Base-by-base conservation (phyloP, 53 echinoderm and acorn worm genomes). In the Arbacia lixula region DNA sequence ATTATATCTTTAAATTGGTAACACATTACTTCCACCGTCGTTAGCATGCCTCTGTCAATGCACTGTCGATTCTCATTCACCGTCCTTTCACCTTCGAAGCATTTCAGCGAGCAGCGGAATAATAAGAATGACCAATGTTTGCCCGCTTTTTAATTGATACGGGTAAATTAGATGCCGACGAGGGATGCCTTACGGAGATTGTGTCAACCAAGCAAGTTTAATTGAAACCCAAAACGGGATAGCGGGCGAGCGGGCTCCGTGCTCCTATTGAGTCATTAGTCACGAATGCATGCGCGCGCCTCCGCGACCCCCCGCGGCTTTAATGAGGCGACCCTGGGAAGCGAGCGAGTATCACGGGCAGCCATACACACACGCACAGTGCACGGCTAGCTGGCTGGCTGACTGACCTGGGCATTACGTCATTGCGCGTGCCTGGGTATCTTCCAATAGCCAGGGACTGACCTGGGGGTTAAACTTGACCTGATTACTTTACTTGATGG, bases 391-490 rank as follows among this genome's bases (percentile, higher is more conserved):
- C 8, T 46, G 46, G 8, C 8, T 46, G 8, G 14, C 8, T 46
- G 8, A 34, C 74, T 74, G 74, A 74, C 74, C 74, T 74, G 53
- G 74, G 74, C 4, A 69, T 69, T 26, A 29, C 25, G 26, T 53
- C 46, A 10, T 74, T 11, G 28, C 53, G 46, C 74, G 50, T 21
- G 51, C 74, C 74, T 74, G 74, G 74, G 52, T 53, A 34, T 31
- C 12, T 22, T 5, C 9, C 9, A 46, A 14, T 10, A 14, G 49
- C 14, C 49, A 46, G 29, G 29, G 43, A 21, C 74, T 74, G 74
- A 51, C 74, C 74, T 74, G 74, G 74, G 32, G 22, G 17, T 34
- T 74, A 52, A 74, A 74, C 74, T 74, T 74, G 74, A 74, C 74
- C 74, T 53, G 74, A 74, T 74, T 74, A 69, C 22, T 26, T 31